Evolutionary conservation across 1,140 invertebrate species (phyloP), one percentile per base, ranked within the genome.

Genomic region (Wiebesia pumilae): DNA sequence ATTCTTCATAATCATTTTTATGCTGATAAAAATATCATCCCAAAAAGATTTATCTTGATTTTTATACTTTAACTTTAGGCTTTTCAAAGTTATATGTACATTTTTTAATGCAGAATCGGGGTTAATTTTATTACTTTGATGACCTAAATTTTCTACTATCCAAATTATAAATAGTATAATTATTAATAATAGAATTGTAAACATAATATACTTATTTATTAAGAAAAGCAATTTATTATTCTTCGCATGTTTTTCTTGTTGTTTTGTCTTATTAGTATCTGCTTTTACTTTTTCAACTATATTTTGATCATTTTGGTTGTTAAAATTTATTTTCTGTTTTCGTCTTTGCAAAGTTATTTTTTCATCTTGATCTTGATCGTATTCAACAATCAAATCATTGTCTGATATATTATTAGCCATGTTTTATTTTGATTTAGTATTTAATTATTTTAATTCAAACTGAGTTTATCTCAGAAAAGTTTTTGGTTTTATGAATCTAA

Each of bases 11-110:
- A 91, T 71, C 51, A 90, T 89, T 12, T 83, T 79, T 79, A 92
- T 89, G 24, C 89, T 89, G 35, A 88, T 83, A 51, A 79, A 84
- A 81, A 91, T 88, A 47, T 91, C 87, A 51, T 81, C 35, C 92
- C 92, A 93, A 16, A 90, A 91, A 38, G 83, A 33, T 14, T 27
- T 24, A 67, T 89, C 84, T 87, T 93, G 92, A 71, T 88, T 88
- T n/a, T 85, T 65, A 89, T 92, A 93, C 67, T 78, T 87, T 27
- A 10, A 16, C 65, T 67, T 84, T 10, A 89, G 65, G 3, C 35
- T 30, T 38, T 81, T 85, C 65, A 88, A 73, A 75, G 6, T 82
- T 21, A 2, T 71, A 43, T 85, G 81, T 12, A 90, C 67, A 4
- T 54, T 12, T 9, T 86, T 9, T 9, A 90, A 65, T 62, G 1